A percentile compares a stretch with the other conserved stretches of the same genome.
These are phyloP conservation scores for Zonotrichia leucophrys DNA, from an alignment of 2,113 vertebrate species.

Conservation along the genomic window DNA sequence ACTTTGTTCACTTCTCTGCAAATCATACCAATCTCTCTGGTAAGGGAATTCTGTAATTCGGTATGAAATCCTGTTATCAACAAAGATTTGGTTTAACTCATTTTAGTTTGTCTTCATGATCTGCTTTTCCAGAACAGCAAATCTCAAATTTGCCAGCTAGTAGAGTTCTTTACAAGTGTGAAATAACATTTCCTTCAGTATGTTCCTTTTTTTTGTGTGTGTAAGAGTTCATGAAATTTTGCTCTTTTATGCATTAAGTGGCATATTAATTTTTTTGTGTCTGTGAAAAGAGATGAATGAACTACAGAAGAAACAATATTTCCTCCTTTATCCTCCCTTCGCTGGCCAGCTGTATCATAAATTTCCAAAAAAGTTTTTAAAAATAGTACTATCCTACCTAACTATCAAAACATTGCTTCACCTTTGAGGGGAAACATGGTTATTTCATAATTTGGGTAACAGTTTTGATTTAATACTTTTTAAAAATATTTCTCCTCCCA, in stretches of 20 bases:
- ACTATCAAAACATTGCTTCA: not conserved
- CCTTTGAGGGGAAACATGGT: not conserved
- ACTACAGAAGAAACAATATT: not conserved
- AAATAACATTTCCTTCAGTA: not conserved
- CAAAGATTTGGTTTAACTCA: not conserved
- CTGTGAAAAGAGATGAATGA: not conserved
- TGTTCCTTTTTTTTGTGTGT: not conserved
- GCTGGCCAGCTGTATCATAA: not conserved
- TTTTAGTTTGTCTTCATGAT: not conserved
- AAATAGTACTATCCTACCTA: not conserved
- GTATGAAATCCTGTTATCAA: slow-evolving; percentile 7
- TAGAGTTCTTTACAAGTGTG: not conserved
- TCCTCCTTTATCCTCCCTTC: not conserved
- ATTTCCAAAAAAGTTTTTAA: not conserved
- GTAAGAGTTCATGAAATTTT: not conserved
- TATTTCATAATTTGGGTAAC: not conserved
- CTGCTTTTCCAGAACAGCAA: not conserved
- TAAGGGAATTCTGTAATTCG: not conserved
- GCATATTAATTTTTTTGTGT: not conserved
- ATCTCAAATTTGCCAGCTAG: not conserved
- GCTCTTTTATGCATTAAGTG: not conserved
- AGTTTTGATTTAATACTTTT: not conserved
- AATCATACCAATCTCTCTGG: not conserved
- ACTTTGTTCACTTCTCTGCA: not conserved
- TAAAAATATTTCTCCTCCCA: not conserved